Evolutionary conservation across 2,113 vertebrate genomes (phyloP), one percentile per base, ranked within the genome.

Genomic region (Etheostoma spectabile): DNA sequence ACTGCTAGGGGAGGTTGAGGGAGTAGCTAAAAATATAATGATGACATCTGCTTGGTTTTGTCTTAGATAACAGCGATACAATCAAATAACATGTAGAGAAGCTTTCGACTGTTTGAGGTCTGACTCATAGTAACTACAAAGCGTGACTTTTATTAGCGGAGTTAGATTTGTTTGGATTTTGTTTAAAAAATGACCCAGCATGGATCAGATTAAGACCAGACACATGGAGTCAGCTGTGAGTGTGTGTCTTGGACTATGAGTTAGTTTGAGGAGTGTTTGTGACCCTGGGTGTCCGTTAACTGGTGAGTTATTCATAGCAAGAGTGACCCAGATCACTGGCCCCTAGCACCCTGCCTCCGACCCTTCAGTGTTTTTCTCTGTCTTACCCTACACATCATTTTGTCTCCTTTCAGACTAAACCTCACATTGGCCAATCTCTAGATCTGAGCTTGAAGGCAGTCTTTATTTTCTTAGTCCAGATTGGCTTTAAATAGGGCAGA

Each of bases 241-340:
- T 65, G 57, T 67, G 51, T 57, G 51, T 87, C 83, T 73, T 59
- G 30, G 48, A 61, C 79, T 76, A 33, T 77, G 77, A 86, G 68
- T 74, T 79, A n/a, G 80, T 86, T 83, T 85, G 63, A 69, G 72
- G 84, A 60, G 81, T 82, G 85, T 91, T 84, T 88, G 80, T 80
- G 80, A 91, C 80, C 88, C 77, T 78, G 65, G 86, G 90, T 93
- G 84, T 93, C 89, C 79, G 77, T 91, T 91, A 85, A 73, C 91
- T 89, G 66, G 86, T 71, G 79, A 87, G 93, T 85, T 95, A 95
- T 94, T 94, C 93, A 93, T 95, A 95, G 92, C 74, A 75, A 27
- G 73, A 86, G 74, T 93, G 91, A 93, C 88, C 92, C 91, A 94
- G 87, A 94, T 95, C 91, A 81, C 57, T 62, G 80, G 77, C 83